Evolutionary conservation across 2,888 invertebrate genomes (phyloP).

Genomic region (Achlya flavicornis): DNA sequence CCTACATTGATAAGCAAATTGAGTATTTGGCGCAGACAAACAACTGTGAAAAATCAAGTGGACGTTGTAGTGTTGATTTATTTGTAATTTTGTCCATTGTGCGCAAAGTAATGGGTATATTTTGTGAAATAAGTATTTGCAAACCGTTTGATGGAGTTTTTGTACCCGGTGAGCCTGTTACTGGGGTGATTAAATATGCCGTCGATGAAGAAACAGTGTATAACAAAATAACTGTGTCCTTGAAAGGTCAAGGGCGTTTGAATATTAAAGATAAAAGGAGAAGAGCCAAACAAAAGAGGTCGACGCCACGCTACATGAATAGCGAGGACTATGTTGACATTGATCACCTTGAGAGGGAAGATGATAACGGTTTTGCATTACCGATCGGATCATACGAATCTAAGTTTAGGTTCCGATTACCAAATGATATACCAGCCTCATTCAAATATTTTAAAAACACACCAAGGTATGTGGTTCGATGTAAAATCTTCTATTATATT

Average conservation of each 20-base stretch:
- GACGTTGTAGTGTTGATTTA: neutral
- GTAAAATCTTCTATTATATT: conserved; percentile 46
- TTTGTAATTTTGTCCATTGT: neutral
- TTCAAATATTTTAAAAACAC: conserved; percentile 27
- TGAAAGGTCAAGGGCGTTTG: conserved; percentile 33
- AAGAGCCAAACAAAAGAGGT: neutral
- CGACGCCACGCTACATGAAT: neutral
- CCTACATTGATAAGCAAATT: neutral
- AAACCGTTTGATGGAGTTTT: conserved; percentile 27
- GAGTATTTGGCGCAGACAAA: neutral
- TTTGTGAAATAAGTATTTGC: conserved; percentile 39
- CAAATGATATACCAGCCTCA: conserved; percentile 40
- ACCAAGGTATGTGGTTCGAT: conserved; percentile 24
- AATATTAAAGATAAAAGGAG: neutral
- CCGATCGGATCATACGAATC: conserved; percentile 38
- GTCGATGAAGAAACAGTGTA: conserved; percentile 34
- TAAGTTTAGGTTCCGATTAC: conserved; percentile 43
- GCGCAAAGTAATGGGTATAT: conserved; percentile 35
- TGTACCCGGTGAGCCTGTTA: conserved; percentile 31
- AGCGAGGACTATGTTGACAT: conserved; percentile 18
- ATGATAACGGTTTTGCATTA: conserved; percentile 19
- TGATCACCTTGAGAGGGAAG: conserved; percentile 27
- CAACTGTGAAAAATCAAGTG: neutral
- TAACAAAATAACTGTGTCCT: conserved; percentile 32
- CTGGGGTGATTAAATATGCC: conserved; percentile 36